Evolutionary conservation across 2,113 vertebrate genomes (phyloP).

Genomic region (Catharus minimus): DNA sequence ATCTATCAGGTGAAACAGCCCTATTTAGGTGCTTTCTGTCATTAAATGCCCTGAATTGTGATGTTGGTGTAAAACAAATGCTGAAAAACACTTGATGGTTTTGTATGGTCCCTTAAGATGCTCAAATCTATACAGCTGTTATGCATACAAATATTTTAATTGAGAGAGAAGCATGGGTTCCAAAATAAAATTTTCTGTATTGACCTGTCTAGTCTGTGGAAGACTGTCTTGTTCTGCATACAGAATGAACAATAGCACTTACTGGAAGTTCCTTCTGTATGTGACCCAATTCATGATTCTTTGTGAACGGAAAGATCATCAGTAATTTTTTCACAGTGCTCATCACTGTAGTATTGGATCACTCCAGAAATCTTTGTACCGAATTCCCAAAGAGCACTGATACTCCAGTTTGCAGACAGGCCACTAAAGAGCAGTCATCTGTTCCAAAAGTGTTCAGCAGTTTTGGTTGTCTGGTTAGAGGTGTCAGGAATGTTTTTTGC

Average conservation of each 20-base stretch:
- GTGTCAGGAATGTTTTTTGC: not conserved
- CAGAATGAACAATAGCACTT: not conserved
- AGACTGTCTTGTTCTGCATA: not conserved
- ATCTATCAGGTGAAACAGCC: not conserved
- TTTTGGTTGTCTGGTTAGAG: not conserved
- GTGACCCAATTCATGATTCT: not conserved
- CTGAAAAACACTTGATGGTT: not conserved
- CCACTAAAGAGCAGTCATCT: not conserved
- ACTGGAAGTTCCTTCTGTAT: not conserved
- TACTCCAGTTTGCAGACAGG: fast-evolving
- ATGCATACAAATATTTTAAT: not conserved
- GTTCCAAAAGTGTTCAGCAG: not conserved
- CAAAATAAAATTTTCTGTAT: not conserved
- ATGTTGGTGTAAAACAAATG: not conserved
- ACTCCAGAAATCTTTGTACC: not conserved
- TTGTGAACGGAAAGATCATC: not conserved
- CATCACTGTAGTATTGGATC: not conserved
- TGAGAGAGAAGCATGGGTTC: not conserved
- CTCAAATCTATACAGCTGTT: not conserved
- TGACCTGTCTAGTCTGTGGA: not conserved
- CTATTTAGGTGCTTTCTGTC: not conserved
- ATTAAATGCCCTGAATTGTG: not conserved
- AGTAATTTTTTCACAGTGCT: not conserved
- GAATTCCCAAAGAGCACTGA: not conserved
- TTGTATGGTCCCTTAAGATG: not conserved